phyloP scores from a whole-genome alignment of 2,113 vertebrate genomes.

The Nothobranchius furzeri region DNA sequence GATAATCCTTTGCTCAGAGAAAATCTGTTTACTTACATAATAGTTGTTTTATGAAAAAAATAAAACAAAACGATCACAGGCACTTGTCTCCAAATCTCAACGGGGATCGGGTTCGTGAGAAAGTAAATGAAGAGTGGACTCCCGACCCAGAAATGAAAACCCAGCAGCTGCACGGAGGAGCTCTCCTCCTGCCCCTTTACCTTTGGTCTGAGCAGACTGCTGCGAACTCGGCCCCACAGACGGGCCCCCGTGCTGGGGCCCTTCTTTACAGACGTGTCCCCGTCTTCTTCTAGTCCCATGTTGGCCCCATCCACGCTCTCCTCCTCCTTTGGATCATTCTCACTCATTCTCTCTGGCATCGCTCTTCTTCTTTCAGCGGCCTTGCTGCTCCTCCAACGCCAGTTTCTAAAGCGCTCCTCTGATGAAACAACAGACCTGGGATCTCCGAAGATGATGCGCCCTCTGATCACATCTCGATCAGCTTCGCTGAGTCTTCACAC shows the following conservation, averaged over 20 bases:
- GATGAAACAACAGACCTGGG: slow-evolving; percentile 10
- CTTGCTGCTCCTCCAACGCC: not conserved
- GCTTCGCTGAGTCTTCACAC: slow-evolving; percentile 1
- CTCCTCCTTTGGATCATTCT: slow-evolving; percentile 40
- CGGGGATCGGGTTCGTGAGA: slow-evolving; percentile 1
- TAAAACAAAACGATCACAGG: not conserved
- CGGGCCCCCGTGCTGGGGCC: slow-evolving; percentile 49
- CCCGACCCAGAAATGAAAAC: too few relatives aligned
- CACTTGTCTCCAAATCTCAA: not conserved
- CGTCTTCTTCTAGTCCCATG: slow-evolving; percentile 45
- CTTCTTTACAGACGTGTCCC: slow-evolving; percentile 46
- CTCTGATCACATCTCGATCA: not conserved
- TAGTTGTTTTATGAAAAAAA: slow-evolving; percentile 3
- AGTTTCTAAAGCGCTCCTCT: not conserved
- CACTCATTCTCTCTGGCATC: slow-evolving; percentile 49
- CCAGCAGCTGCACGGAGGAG: not conserved
- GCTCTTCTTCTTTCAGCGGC: not conserved
- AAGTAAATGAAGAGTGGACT: not conserved
- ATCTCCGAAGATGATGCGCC: slow-evolving; percentile 6
- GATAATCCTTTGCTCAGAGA: slow-evolving; percentile 47
- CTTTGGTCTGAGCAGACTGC: slow-evolving; percentile 72
- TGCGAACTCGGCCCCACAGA: slow-evolving; percentile 74
- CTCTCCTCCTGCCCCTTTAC: slow-evolving; percentile 39
- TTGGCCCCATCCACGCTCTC: slow-evolving; percentile 43
- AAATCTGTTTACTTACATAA: slow-evolving; percentile 40